phyloP scores from a whole-genome alignment of 2,113 vertebrate genomes.

The Chamaetylas fuelleborni region DNA sequence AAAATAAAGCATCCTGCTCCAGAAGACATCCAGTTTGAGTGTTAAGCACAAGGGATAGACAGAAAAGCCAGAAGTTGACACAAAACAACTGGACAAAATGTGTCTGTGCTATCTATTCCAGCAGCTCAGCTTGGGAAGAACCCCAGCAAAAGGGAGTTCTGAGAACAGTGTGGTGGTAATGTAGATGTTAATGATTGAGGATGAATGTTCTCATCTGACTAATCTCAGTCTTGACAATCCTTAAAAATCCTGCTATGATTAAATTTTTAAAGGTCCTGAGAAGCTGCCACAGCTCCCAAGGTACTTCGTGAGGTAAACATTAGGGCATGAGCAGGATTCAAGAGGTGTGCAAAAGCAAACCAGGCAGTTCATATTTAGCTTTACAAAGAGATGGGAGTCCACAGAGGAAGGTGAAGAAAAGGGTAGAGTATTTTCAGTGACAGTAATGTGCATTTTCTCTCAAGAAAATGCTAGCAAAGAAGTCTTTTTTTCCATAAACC shows the following conservation, averaged over 20 bases:
- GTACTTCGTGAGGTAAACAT: fast-evolving
- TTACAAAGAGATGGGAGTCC: background rate
- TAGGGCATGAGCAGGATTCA: background rate
- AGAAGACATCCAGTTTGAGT: background rate
- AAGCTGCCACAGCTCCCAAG: background rate
- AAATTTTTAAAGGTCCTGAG: background rate
- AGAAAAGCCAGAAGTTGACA: background rate
- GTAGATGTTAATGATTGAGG: background rate
- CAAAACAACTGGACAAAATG: background rate
- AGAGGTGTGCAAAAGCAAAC: background rate
- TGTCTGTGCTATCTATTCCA: background rate
- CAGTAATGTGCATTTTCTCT: background rate
- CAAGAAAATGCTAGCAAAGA: background rate
- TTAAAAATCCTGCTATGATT: background rate
- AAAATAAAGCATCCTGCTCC: background rate
- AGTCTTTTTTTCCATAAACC: background rate
- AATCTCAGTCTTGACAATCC: background rate
- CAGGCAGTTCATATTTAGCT: background rate
- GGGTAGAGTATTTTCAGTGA: background rate
- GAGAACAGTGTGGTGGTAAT: background rate
- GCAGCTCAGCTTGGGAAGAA: background rate
- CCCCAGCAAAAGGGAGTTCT: background rate
- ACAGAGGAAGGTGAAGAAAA: background rate
- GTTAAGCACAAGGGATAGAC: background rate
- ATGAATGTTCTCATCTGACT: background rate